Evolutionary conservation across 2,797 vertebrate genomes (phyloP).

Genomic region (Lycodopsis pacificus): DNA sequence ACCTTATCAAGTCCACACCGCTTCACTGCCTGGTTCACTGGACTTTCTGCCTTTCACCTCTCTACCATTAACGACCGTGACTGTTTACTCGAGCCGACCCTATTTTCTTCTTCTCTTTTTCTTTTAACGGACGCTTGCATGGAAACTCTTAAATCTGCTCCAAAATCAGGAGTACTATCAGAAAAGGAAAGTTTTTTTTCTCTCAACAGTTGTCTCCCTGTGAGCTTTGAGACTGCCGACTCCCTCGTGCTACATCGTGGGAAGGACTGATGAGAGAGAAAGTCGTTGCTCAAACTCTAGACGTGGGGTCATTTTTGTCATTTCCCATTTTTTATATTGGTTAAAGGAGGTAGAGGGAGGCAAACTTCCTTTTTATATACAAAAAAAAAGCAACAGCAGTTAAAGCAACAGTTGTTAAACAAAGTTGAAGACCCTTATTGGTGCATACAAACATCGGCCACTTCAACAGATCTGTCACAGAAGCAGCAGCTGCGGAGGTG

Average conservation of each 20-base stretch:
- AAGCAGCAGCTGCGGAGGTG: conserved; percentile 12
- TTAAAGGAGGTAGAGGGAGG: conserved; percentile 1
- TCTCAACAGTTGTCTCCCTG: conserved; percentile 18
- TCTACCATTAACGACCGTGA: conserved; percentile 67
- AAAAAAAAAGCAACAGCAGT: conserved; percentile 10
- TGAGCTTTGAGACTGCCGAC: conserved; percentile 34
- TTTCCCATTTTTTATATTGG: conserved; percentile 28
- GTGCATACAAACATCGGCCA: conserved; percentile 20
- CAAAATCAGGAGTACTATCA: conserved; percentile 1
- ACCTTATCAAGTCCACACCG: conserved; percentile 61
- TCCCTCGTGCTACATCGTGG: conserved; percentile 55
- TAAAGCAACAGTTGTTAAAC: conserved; percentile 7
- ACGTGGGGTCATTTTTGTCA: conserved; percentile 14
- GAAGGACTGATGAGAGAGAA: conserved; percentile 20
- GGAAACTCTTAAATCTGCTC: conserved; percentile 16
- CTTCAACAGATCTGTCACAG: conserved; percentile 8
- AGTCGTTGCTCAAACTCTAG: conserved; percentile 23
- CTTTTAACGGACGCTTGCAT: neutral
- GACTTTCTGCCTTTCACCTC: conserved; percentile 74
- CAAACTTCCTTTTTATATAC: conserved; percentile 24
- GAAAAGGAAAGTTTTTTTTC: conserved; percentile 29
- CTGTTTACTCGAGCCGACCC: conserved; percentile 66
- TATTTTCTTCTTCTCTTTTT: neutral
- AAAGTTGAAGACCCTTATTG: conserved; percentile 14
- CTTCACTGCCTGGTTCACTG: conserved; percentile 54